These are phyloP conservation scores for Thelaira solivaga DNA, from an alignment of 2,888 invertebrate species.

Conservation along the genomic window DNA sequence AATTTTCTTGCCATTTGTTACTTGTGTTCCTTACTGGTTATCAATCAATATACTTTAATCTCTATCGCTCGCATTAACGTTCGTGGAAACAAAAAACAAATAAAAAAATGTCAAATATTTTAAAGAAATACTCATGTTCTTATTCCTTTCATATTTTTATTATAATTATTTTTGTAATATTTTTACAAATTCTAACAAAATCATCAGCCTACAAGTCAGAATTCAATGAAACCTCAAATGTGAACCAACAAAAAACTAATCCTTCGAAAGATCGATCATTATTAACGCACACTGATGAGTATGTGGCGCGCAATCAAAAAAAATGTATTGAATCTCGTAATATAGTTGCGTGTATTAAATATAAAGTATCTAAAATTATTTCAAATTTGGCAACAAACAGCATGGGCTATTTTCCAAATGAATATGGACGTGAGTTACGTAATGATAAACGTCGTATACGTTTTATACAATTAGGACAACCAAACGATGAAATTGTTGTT, in stretches of 20 bases:
- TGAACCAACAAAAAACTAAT: slow-evolving; percentile 18
- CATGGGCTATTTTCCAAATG: slow-evolving; percentile 73
- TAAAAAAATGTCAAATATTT: slow-evolving; percentile 14
- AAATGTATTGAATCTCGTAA: slow-evolving; percentile 72
- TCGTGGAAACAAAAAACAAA: neutral
- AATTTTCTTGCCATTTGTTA: slow-evolving; percentile 58
- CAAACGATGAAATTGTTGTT: slow-evolving; percentile 69
- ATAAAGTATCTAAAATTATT: slow-evolving; percentile 71
- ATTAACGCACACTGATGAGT: slow-evolving; percentile 70
- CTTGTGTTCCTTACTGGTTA: slow-evolving; percentile 44
- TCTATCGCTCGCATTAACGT: neutral
- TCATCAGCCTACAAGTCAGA: slow-evolving; percentile 12
- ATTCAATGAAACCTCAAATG: slow-evolving; percentile 15
- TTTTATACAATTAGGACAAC: slow-evolving; percentile 72
- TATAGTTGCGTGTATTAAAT: slow-evolving; percentile 74
- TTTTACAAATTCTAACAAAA: slow-evolving; percentile 21
- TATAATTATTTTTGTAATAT: slow-evolving; percentile 17
- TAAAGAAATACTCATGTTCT: slow-evolving; percentile 11
- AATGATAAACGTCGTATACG: slow-evolving; percentile 67
- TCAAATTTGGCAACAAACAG: slow-evolving; percentile 74
- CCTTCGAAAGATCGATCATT: slow-evolving; percentile 32
- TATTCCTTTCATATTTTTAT: slow-evolving; percentile 18
- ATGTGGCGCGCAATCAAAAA: slow-evolving; percentile 71
- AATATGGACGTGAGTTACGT: slow-evolving; percentile 69
- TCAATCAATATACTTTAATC: neutral